A percentile compares a stretch with the other conserved stretches of the same genome.
These are phyloP conservation scores for Suricata suricatta DNA, from an alignment of 2,113 vertebrate species.

Conservation along the genomic window DNA sequence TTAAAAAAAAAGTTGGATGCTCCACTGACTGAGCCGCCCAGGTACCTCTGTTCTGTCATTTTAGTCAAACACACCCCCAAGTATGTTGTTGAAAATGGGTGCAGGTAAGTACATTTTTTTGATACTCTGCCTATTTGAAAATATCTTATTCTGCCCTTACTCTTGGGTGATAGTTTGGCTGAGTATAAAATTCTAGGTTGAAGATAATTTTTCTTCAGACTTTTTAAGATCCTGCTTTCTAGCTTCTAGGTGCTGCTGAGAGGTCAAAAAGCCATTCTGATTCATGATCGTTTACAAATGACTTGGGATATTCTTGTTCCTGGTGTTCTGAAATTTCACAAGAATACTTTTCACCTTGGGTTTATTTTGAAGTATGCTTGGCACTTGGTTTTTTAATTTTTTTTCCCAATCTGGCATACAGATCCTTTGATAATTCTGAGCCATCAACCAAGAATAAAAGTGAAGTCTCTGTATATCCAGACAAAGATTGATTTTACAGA, in stretches of 20 bases:
- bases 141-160: neutral
- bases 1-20: too few species aligned
- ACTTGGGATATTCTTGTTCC: neutral
- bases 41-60: neutral
- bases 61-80: neutral
- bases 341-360: neutral
- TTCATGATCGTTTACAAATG: neutral
- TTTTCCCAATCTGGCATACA: neutral
- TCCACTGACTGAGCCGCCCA: too few species aligned
- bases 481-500: constrained; percentile 8
- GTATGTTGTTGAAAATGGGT: neutral
- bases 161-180: neutral
- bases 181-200: neutral
- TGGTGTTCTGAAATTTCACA: neutral
- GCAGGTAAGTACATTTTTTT: neutral
- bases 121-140: neutral
- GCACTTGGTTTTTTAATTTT: neutral
- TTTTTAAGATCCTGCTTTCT: neutral
- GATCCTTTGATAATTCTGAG: constrained; percentile 26
- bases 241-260: neutral
- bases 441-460: neutral
- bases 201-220: neutral
- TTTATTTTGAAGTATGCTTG: neutral
- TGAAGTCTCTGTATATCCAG: neutral
- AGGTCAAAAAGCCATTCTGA: neutral